Base-by-base conservation (phyloP, 2,888 invertebrate genomes). In the Craniophora ligustri region DNA sequence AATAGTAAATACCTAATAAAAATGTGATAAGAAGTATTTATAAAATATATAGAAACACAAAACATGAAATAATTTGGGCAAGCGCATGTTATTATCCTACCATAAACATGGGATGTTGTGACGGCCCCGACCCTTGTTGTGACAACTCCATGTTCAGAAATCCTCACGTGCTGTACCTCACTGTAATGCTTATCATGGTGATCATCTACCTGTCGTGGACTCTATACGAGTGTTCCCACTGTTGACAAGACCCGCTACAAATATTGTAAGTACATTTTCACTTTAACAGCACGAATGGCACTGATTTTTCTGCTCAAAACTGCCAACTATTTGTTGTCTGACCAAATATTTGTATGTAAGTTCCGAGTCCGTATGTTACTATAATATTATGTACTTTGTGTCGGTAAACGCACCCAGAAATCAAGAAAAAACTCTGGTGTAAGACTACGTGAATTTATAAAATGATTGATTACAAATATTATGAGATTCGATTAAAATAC, bases 141-240 rank as follows among this genome's bases (percentile, higher is more conserved):
- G 40, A 62, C 7, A 48, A 31, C 0, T 66, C 74, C 0, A 45
- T 81, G 2, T 78, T 82, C 53, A 51, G 63, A 16, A 75, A 81
- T 47, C 76, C 78, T 0, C 72, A 78, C 8, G 73, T 84, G 5
- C 13, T 78, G 2, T 77, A 78, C 32, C 44, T 77, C 5, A 68
- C 80, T 11, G 42, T 53, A 3, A 47, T 84, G 23, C 61, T 87
- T 7, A 28, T 80, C 10, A 58, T 84, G 65, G 26, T 87, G 13
- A 84, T 86, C 8, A 7, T 73, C 4, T 86, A 80, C 63, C 71
- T 88, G 6, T 63, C 68, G 1, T 82, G 78, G 79, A 67, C 73
- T 2, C 53, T 86, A 2, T 82, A 81, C 39, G 59, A 57, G 21
- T 85, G 85, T 48, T 66, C 60, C 21, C 2, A 58, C 7, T 81